These are phyloP conservation scores for Temnothorax ravouxi DNA, from an alignment of 2,888 invertebrate species.

Conservation along the genomic window DNA sequence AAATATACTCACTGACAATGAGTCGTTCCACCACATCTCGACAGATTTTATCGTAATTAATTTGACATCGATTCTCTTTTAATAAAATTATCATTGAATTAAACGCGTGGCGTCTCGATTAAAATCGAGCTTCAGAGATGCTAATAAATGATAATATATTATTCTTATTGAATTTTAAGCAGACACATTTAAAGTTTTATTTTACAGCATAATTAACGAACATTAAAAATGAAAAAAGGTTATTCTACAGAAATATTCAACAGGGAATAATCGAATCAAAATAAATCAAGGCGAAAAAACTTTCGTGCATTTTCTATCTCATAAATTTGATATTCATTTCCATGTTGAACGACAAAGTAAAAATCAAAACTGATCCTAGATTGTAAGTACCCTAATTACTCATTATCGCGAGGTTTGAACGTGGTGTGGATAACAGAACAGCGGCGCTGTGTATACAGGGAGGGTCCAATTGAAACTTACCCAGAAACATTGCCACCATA, in stretches of 20 bases:
- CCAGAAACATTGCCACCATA: conserved; percentile 90
- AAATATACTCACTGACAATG: not conserved
- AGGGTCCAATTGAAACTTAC: conserved; percentile 80
- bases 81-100: conserved; percentile 11
- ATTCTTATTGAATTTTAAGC: conserved; percentile 23
- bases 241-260: not conserved
- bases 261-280: not conserved
- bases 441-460: conserved; percentile 16
- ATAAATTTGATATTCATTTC: not conserved
- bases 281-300: not conserved
- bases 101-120: not conserved
- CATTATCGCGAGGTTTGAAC: not conserved
- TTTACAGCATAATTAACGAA: conserved; percentile 4
- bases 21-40: too few relatives aligned
- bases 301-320: not conserved
- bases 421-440: conserved; percentile 5
- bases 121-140: not conserved
- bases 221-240: not conserved
- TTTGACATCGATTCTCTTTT: not conserved
- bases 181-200: not conserved
- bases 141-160: not conserved
- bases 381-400: not conserved
- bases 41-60: not conserved
- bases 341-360: not conserved
- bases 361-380: not conserved